A percentile compares a stretch with the other conserved stretches of the same genome.
Evolutionary conservation across 1,140 invertebrate genomes (phyloP).

Genomic region (Helicoverpa armigera): DNA sequence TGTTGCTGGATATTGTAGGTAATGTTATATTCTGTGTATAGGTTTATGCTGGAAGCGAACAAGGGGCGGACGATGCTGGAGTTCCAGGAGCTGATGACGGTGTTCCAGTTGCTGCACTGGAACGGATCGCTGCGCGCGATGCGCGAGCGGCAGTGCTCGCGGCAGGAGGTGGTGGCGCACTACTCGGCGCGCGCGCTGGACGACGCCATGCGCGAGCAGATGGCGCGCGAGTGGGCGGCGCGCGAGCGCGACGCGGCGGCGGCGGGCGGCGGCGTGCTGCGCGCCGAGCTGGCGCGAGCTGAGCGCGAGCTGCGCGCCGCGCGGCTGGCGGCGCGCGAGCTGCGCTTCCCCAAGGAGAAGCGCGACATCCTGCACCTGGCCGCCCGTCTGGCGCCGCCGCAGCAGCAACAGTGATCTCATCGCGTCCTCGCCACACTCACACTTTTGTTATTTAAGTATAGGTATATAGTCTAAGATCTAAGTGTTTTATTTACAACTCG

Average conservation of each 20-base stretch:
- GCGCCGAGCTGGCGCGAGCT: conserved; percentile 93
- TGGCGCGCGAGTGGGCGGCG: conserved; percentile 98
- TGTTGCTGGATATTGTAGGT: background rate
- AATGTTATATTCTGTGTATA: conserved; percentile 55
- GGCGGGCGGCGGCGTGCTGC: conserved; percentile 90
- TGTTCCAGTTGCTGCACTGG: conserved; percentile 98
- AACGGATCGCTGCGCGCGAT: conserved; percentile 97
- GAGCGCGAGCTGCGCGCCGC: conserved; percentile 96
- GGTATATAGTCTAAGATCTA: conserved; percentile 75
- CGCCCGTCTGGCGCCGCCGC: conserved; percentile 89
- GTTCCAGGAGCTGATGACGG: conserved; percentile 98
- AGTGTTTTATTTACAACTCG: conserved; percentile 65
- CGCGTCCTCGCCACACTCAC: conserved; percentile 55
- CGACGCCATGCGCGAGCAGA: conserved; percentile 98
- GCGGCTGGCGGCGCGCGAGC: conserved; percentile 94
- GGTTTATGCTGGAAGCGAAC: conserved; percentile 97
- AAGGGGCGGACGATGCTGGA: conserved; percentile 97
- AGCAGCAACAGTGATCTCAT: conserved; percentile 83
- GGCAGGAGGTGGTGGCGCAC: conserved; percentile 97
- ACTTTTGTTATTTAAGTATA: conserved; percentile 84
- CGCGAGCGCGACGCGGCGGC: conserved; percentile 92
- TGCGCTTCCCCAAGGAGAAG: conserved; percentile 98
- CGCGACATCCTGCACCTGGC: conserved; percentile 97
- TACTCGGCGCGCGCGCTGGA: conserved; percentile 96
- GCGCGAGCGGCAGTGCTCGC: conserved; percentile 97